phyloP scores from a whole-genome alignment of 2,888 invertebrate genomes.

The Uloborus plumipes region DNA sequence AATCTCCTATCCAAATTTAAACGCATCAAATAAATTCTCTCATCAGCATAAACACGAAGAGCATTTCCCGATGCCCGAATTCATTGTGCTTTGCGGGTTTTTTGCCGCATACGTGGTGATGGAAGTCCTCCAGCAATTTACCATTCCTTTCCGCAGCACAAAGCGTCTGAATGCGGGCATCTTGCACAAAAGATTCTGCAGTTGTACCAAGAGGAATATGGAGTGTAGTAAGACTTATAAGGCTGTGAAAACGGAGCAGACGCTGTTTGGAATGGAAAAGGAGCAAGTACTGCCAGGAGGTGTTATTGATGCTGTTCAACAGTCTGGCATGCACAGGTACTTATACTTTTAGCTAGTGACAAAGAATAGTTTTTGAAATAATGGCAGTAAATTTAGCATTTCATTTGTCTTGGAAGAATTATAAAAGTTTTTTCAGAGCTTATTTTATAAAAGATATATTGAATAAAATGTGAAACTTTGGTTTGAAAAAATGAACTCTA shows the following conservation, averaged over 20 bases:
- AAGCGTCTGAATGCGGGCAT: neutral
- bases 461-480: no score
- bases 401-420: no score
- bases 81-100: slow-evolving; percentile 82
- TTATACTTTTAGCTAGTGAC: no score
- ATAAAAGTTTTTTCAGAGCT: no score
- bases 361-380: no score
- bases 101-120: slow-evolving; percentile 84
- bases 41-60: slow-evolving; percentile 16
- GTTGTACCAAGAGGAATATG: slow-evolving; percentile 43
- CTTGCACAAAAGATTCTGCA: slow-evolving; percentile 20
- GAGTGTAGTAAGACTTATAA: slow-evolving; percentile 57
- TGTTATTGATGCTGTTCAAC: no score
- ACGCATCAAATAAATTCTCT: neutral
- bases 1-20: no score
- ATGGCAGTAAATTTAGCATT: no score
- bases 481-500: no score
- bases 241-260: slow-evolving; percentile 32
- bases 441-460: no score
- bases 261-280: slow-evolving; percentile 32
- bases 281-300: neutral
- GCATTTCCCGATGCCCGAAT: slow-evolving; percentile 78
- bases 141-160: slow-evolving; percentile 5
- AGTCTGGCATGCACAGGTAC: no score
- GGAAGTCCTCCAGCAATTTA: slow-evolving; percentile 72